Evolutionary conservation across 35 echinoderm and acorn worm genomes (phyloP).

Genomic region (Ptychodera flava): DNA sequence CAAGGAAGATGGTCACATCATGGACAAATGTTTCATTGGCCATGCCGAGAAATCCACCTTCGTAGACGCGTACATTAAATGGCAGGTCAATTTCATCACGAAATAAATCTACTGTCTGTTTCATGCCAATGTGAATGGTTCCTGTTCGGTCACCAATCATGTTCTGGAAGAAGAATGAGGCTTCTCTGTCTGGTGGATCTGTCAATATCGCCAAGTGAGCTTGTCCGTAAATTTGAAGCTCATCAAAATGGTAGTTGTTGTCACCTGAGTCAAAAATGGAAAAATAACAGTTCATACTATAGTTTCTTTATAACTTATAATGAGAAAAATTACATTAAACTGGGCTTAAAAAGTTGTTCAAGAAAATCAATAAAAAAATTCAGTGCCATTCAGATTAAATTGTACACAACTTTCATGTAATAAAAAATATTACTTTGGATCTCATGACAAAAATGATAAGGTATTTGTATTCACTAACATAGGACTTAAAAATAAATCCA

Average conservation of each 20-base stretch:
- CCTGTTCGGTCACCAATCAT: constrained; percentile 94
- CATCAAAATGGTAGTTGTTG: constrained; percentile 78
- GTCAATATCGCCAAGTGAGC: constrained; percentile 67
- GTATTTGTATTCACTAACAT: too few species aligned
- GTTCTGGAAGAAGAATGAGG: constrained; percentile 74
- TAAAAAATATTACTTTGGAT: too few species aligned
- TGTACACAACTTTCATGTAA: too few species aligned
- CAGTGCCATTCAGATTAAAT: too few species aligned
- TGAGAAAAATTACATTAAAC: background rate
- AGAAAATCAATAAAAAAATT: too few species aligned
- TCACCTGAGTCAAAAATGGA: too few species aligned
- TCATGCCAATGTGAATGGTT: constrained; percentile 62
- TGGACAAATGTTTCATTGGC: constrained; percentile 71
- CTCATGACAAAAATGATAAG: too few species aligned
- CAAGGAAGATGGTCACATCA: constrained; percentile 63
- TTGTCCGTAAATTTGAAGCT: constrained; percentile 72
- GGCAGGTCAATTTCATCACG: constrained; percentile 61
- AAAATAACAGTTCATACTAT: background rate
- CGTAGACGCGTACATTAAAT: constrained; percentile 71
- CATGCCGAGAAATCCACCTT: constrained; percentile 58
- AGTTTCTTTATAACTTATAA: background rate
- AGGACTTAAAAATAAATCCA: too few species aligned
- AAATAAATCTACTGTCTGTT: constrained; percentile 67
- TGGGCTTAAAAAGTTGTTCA: too few species aligned
- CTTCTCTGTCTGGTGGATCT: constrained; percentile 34